Evolutionary conservation across 2,113 vertebrate species (phyloP).

Genomic region (Felis chaus): DNA sequence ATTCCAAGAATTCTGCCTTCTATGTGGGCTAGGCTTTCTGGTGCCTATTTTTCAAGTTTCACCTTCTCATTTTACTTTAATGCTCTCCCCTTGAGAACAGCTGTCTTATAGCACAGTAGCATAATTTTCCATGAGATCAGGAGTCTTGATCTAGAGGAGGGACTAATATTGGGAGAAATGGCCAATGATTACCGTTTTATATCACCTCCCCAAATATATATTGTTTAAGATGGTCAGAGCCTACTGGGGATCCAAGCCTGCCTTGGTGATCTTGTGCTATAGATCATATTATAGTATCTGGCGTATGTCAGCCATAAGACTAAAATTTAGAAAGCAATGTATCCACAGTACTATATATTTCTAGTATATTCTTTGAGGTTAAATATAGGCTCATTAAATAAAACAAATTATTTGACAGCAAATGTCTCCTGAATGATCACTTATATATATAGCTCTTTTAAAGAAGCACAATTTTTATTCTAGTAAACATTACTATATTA

Average conservation of each 20-base stretch:
- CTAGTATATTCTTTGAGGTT: neutral
- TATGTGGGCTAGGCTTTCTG: neutral
- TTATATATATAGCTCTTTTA: neutral
- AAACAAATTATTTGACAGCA: neutral
- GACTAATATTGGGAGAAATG: neutral
- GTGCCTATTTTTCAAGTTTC: neutral
- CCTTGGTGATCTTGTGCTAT: neutral
- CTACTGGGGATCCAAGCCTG: neutral
- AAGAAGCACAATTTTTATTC: neutral
- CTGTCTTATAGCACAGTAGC: neutral
- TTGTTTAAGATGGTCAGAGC: neutral
- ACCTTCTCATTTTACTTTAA: neutral
- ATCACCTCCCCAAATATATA: neutral
- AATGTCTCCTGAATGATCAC: neutral
- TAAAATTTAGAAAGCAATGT: neutral
- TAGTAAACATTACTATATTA: neutral
- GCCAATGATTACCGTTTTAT: neutral
- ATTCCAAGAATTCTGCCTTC: neutral
- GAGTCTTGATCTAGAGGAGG: neutral
- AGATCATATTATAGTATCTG: neutral
- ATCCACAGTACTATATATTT: neutral
- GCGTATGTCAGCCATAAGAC: neutral
- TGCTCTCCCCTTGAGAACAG: neutral
- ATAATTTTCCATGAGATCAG: neutral
- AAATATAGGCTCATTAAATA: neutral